Percentiles rank a stretch among this genome's conserved stretches.
These are phyloP conservation scores for Laupala kohalensis DNA, from an alignment of 1,140 invertebrate genomes.

Conservation along the genomic window DNA sequence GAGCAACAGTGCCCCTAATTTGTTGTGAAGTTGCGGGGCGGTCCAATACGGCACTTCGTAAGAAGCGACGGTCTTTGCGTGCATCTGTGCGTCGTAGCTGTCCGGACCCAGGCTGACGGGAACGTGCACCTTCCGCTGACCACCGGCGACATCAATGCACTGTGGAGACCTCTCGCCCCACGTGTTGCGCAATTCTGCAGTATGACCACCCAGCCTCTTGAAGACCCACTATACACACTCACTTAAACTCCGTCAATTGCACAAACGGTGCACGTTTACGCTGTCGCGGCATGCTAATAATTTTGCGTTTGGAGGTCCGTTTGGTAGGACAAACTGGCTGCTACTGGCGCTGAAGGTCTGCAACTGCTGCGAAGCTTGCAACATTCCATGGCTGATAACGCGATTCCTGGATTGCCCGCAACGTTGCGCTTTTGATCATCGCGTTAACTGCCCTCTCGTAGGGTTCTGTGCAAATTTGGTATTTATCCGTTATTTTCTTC, in stretches of 20 bases:
- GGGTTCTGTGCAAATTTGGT: not conserved
- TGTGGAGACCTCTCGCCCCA: not conserved
- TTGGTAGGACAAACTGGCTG: not conserved
- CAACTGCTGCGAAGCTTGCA: not conserved
- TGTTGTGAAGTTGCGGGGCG: not conserved
- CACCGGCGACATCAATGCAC: not conserved
- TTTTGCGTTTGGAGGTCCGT: not conserved
- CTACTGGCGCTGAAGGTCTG: not conserved
- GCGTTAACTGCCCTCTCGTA: not conserved
- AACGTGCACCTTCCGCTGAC: not conserved
- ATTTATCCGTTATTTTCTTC: not conserved
- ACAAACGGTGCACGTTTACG: not conserved
- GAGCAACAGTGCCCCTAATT: not conserved
- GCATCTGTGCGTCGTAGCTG: not conserved
- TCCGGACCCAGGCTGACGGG: not conserved
- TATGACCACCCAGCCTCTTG: not conserved
- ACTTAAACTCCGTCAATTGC: not conserved
- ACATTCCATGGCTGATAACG: not conserved
- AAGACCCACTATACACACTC: not conserved
- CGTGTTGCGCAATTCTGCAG: not conserved
- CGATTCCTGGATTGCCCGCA: not conserved
- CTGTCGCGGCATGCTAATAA: not conserved
- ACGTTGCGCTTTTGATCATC: not conserved
- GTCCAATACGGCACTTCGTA: not conserved
- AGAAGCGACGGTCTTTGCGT: not conserved